Percentiles rank a stretch among this genome's conserved stretches.
Conservation (phyloP, 2,797 vertebrate genomes). For the Protonibea diacanthus region DNA sequence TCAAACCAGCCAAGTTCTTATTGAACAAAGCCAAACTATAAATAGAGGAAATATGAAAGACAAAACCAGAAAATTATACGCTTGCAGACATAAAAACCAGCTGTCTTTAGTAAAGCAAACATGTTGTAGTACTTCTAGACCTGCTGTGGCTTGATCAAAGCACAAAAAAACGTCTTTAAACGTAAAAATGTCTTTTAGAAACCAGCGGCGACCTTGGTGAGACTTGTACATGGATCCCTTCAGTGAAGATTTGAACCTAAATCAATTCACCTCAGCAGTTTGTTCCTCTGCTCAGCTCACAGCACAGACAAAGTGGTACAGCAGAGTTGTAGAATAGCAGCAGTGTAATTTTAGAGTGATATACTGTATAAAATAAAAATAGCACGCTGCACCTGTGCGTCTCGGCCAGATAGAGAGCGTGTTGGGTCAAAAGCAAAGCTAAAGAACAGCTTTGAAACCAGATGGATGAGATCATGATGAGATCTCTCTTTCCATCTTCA, state of each 20-base stretch:
- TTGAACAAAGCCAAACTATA: constrained; percentile 30
- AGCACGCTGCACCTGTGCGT: constrained; percentile 34
- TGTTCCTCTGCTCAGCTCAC: constrained; percentile 14
- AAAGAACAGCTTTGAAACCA: background rate
- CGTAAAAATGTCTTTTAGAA: background rate
- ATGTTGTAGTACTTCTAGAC: constrained; percentile 3
- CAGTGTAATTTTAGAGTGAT: constrained; percentile 26
- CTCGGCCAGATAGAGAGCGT: background rate
- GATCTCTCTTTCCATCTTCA: background rate
- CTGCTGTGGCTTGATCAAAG: constrained; percentile 12
- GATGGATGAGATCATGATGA: background rate
- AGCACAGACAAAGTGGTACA: constrained; percentile 7
- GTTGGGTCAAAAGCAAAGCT: background rate
- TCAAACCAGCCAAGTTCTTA: constrained; percentile 12
- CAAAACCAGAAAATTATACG: constrained; percentile 48
- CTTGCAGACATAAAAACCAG: constrained; percentile 39
- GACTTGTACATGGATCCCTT: background rate
- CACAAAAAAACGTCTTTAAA: background rate
- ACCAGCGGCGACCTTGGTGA: background rate
- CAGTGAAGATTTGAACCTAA: constrained; percentile 12
- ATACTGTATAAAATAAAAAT: constrained; percentile 30
- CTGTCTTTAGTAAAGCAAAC: constrained; percentile 27
- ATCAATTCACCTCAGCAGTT: constrained; percentile 19
- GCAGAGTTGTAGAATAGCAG: constrained; percentile 11
- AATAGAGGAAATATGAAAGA: constrained; percentile 27